Evolutionary conservation across 2,797 vertebrate genomes (phyloP).

Genomic region (Catostomus latipinnis): DNA sequence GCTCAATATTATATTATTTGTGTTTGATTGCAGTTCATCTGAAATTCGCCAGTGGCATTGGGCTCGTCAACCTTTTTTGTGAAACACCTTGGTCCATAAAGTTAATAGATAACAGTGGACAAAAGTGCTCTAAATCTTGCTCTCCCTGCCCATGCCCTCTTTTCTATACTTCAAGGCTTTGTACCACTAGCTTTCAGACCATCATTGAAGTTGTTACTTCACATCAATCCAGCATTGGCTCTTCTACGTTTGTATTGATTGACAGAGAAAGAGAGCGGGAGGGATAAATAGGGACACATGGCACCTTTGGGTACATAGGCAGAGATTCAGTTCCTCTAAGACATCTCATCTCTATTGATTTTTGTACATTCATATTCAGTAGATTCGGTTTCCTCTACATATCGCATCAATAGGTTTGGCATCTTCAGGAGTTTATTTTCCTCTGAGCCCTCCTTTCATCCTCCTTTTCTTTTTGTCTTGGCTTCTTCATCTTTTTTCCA

Average conservation of each 20-base stretch:
- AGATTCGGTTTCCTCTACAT: not conserved
- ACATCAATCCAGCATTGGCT: not conserved
- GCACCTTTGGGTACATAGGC: not conserved
- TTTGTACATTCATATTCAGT: constrained; percentile 18
- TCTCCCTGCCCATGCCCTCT: not conserved
- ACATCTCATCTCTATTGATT: constrained; percentile 60
- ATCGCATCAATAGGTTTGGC: constrained; percentile 63
- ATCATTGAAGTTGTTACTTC: not conserved
- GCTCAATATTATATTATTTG: not conserved
- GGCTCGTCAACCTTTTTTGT: not conserved
- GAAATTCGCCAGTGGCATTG: constrained; percentile 12
- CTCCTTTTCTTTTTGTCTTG: constrained; percentile 55
- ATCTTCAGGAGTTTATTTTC: constrained; percentile 67
- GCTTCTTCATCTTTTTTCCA: constrained; percentile 35
- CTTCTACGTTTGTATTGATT: not conserved
- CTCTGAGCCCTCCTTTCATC: constrained; percentile 57
- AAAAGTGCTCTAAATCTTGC: constrained; percentile 7
- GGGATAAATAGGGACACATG: constrained; percentile 67
- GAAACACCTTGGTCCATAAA: constrained; percentile 6
- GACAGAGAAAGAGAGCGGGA: constrained; percentile 50
- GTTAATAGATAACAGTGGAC: constrained; percentile 1
- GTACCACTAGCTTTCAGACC: not conserved
- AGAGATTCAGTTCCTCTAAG: no score
- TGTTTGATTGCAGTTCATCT: constrained; percentile 15
- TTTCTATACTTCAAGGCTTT: constrained; percentile 21